These are phyloP conservation scores for Orthosia gothica DNA, from an alignment of 2,888 invertebrate species.

Conservation along the genomic window DNA sequence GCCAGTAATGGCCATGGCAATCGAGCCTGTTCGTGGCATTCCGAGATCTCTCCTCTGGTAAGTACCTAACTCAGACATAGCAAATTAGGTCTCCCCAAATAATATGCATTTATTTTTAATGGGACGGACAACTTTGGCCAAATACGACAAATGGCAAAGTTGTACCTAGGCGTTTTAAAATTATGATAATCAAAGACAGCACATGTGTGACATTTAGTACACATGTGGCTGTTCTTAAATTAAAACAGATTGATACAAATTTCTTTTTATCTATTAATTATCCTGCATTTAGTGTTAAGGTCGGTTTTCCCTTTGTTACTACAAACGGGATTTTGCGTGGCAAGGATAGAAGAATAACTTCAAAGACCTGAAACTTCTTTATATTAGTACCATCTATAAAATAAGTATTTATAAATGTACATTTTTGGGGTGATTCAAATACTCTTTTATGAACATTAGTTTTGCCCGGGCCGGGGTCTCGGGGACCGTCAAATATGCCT, in stretches of 20 bases:
- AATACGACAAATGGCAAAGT: neutral
- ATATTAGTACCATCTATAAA: neutral
- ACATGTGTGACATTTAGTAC: too few species aligned
- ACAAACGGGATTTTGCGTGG: neutral
- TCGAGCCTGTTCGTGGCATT: slow-evolving; percentile 6
- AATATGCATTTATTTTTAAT: slow-evolving; percentile 9
- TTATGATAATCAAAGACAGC: neutral
- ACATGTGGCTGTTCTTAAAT: too few species aligned
- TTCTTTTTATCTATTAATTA: too few species aligned
- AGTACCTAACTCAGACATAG: neutral
- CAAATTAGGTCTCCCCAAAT: too few species aligned
- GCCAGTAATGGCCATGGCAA: slow-evolving; percentile 11
- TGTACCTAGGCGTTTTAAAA: too few species aligned
- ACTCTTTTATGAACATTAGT: slow-evolving; percentile 49
- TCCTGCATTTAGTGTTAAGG: too few species aligned
- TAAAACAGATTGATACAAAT: too few species aligned
- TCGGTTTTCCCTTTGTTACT: too few species aligned
- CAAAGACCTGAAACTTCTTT: neutral
- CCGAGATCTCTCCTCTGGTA: too few species aligned
- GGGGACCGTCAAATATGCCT: slow-evolving; percentile 66
- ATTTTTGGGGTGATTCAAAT: slow-evolving; percentile 18
- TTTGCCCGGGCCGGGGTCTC: slow-evolving; percentile 34
- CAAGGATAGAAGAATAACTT: neutral
- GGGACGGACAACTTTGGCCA: neutral
- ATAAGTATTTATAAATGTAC: slow-evolving; percentile 1